Conservation (phyloP, 2,888 invertebrate genomes). For the Aproaerema taeniolella region DNA sequence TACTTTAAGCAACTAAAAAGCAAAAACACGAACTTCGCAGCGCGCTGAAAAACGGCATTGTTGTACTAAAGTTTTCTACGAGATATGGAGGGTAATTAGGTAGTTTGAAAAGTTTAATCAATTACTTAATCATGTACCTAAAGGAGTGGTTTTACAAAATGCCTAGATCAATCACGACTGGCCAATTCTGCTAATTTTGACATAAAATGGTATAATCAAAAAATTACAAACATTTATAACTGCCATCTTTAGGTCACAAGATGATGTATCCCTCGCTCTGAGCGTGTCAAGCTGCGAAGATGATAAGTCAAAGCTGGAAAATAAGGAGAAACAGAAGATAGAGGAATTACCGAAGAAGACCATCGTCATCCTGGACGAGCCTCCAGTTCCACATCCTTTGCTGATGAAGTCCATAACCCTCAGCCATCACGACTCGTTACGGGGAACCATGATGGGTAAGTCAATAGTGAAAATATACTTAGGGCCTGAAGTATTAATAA, state of each 20-base stretch:
- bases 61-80: too few species aligned
- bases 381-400: slow-evolving; percentile 62
- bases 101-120: too few species aligned
- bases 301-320: slow-evolving; percentile 61
- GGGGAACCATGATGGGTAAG: slow-evolving; percentile 68
- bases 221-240: neutral
- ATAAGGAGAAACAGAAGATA: slow-evolving; percentile 34
- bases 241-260: slow-evolving; percentile 52
- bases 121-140: too few species aligned
- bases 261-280: slow-evolving; percentile 67
- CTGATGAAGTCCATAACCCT: slow-evolving; percentile 68
- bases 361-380: slow-evolving; percentile 61
- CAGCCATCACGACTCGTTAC: slow-evolving; percentile 61
- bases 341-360: slow-evolving; percentile 56
- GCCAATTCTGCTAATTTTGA: too few species aligned
- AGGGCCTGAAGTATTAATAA: too few species aligned
- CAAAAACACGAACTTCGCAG: too few species aligned
- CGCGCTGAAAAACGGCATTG: too few species aligned
- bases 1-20: too few species aligned
- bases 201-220: too few species aligned
- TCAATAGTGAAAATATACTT: slow-evolving; percentile 12
- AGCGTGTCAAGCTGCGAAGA: slow-evolving; percentile 74
- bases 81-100: too few species aligned
- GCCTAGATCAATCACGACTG: too few species aligned
- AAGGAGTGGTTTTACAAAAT: too few species aligned